Percentiles rank a stretch among this genome's conserved stretches.
Conservation (phyloP, 2,797 vertebrate species). For the Chiropotes sagulatus region DNA sequence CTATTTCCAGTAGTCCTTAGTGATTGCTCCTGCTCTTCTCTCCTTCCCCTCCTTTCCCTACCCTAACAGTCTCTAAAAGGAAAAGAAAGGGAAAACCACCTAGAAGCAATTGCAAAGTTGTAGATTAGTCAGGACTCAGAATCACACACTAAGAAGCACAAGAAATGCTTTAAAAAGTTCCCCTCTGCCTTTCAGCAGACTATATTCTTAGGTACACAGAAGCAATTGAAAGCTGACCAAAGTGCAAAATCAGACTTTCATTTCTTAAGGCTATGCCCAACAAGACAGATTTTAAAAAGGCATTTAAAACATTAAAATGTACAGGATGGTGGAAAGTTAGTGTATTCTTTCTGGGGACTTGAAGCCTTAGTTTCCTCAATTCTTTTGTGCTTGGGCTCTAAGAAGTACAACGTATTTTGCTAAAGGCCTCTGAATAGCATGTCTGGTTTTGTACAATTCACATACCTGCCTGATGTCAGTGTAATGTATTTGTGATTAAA, state of each 20-base stretch:
- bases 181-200: background rate
- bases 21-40: background rate
- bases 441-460: slow-evolving; percentile 10
- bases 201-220: background rate
- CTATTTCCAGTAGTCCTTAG: background rate
- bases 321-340: background rate
- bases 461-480: background rate
- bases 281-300: background rate
- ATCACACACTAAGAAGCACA: background rate
- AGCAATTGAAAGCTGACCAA: background rate
- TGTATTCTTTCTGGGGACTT: background rate
- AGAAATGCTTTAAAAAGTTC: background rate
- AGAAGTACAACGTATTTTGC: background rate
- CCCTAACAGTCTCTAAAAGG: background rate
- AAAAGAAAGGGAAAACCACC: background rate
- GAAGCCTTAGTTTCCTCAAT: background rate
- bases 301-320: slow-evolving; percentile 3
- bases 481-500: background rate
- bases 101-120: background rate
- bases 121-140: background rate
- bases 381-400: background rate
- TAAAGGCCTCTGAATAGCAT: background rate
- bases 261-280: slow-evolving; percentile 12
- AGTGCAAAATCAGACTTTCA: background rate
- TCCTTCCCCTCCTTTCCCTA: background rate